Conservation (phyloP, 2,888 invertebrate genomes). For the Halocaridina rubra region DNA sequence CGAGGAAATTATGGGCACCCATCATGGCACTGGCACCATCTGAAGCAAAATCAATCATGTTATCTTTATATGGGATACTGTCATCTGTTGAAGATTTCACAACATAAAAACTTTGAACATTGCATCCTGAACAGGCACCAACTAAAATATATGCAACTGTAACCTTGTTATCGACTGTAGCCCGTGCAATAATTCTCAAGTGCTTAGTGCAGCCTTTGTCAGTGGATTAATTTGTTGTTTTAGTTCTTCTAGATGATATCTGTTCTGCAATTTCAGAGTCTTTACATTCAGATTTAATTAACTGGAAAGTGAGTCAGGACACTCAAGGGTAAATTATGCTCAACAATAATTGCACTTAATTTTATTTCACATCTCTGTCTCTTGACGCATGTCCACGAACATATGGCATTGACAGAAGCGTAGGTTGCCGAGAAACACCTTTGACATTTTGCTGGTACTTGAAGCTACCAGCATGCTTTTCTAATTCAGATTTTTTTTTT, state of each 20-base stretch:
- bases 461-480: too few relatives aligned
- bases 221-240: slow-evolving; percentile 65
- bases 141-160: slow-evolving; percentile 64
- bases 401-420: slow-evolving; percentile 13
- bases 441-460: too few relatives aligned
- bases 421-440: neutral
- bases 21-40: slow-evolving; percentile 11
- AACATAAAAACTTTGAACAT: slow-evolving; percentile 64
- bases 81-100: slow-evolving; percentile 60
- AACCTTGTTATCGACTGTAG: slow-evolving; percentile 33
- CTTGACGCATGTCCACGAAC: slow-evolving; percentile 2
- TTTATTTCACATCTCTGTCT: slow-evolving; percentile 47
- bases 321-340: slow-evolving; percentile 64
- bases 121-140: slow-evolving; percentile 63
- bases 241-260: slow-evolving; percentile 63
- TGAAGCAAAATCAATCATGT: slow-evolving; percentile 5
- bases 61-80: slow-evolving; percentile 64
- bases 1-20: slow-evolving; percentile 20
- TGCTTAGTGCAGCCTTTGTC: slow-evolving; percentile 65
- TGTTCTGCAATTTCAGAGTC: slow-evolving; percentile 65
- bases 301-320: slow-evolving; percentile 63
- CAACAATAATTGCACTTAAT: slow-evolving; percentile 64
- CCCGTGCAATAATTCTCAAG: slow-evolving; percentile 65
- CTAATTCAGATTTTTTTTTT: slow-evolving; percentile 32
- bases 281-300: slow-evolving; percentile 62